Conservation (phyloP, 2,797 vertebrate species). For the Pogonophryne albipinna region DNA sequence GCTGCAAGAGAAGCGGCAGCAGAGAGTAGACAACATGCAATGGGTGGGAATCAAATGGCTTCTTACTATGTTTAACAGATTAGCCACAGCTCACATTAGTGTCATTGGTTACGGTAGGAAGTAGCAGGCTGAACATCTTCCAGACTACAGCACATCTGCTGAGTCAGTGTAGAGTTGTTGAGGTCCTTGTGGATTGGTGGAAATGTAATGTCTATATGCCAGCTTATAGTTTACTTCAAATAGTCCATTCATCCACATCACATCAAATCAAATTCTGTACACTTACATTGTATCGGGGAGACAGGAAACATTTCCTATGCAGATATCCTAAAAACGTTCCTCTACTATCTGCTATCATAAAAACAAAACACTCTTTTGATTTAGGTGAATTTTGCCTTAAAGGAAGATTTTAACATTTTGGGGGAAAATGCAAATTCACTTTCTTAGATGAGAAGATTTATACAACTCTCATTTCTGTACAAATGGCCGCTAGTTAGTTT, state of each 20-base stretch:
- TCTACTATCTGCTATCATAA: background rate
- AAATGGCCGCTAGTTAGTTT: no score
- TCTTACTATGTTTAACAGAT: slow-evolving; percentile 32
- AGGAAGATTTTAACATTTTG: background rate
- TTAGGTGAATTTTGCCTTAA: background rate
- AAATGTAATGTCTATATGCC: slow-evolving; percentile 16
- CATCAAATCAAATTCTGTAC: background rate
- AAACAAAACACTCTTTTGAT: background rate
- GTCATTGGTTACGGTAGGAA: slow-evolving; percentile 4
- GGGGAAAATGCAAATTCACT: background rate
- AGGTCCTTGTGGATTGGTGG: background rate
- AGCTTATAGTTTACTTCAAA: slow-evolving; percentile 9
- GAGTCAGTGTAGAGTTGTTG: slow-evolving; percentile 14
- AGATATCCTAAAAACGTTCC: background rate
- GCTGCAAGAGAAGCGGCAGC: slow-evolving; percentile 15
- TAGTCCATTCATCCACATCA: background rate
- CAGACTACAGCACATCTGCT: slow-evolving; percentile 8
- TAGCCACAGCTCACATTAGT: slow-evolving; percentile 12
- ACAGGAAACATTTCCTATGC: background rate
- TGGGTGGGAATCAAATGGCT: slow-evolving; percentile 14
- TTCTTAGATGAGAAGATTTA: background rate
- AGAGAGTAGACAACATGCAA: slow-evolving; percentile 13
- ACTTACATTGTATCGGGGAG: background rate
- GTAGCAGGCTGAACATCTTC: slow-evolving; percentile 8
- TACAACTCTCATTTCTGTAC: no score